Percentiles rank a stretch among this genome's conserved stretches.
phyloP scores from a whole-genome alignment of 2,888 invertebrate species.

The Lithophane leautieri region DNA sequence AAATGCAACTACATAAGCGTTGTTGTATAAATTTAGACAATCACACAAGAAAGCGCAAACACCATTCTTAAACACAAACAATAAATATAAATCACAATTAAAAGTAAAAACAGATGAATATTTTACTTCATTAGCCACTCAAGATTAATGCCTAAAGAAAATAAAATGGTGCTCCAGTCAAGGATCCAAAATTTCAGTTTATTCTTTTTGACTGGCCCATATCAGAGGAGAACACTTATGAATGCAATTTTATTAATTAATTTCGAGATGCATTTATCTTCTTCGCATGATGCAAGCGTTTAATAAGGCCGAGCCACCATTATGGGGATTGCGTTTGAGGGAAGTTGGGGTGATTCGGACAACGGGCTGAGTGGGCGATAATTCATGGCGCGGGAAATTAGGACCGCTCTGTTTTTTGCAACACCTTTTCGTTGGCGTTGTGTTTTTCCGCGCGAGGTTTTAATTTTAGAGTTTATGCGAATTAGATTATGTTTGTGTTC shows the following conservation, averaged over 20 bases:
- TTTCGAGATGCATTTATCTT: constrained; percentile 87
- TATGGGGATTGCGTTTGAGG: constrained; percentile 80
- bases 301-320: constrained; percentile 82
- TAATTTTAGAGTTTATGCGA: constrained; percentile 33
- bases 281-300: constrained; percentile 83
- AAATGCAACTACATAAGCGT: neutral
- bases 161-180: constrained; percentile 73
- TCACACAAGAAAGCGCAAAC: constrained; percentile 58
- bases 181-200: constrained; percentile 68
- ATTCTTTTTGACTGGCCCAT: constrained; percentile 70
- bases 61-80: constrained; percentile 61
- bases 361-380: constrained; percentile 68
- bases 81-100: constrained; percentile 71
- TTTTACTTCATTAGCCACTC: constrained; percentile 67
- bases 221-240: constrained; percentile 74
- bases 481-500: constrained; percentile 21
- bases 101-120: constrained; percentile 65
- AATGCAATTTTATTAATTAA: constrained; percentile 88
- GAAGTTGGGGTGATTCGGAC: constrained; percentile 74
- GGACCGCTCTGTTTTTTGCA: constrained; percentile 59
- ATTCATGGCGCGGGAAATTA: constrained; percentile 70
- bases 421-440: constrained; percentile 45
- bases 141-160: constrained; percentile 64
- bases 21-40: constrained; percentile 16
- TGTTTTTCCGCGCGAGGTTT: constrained; percentile 44